Evolutionary conservation across 2,797 vertebrate genomes (phyloP), one percentile per base, ranked within the genome.

Genomic region (Gephyroberyx darwinii): DNA sequence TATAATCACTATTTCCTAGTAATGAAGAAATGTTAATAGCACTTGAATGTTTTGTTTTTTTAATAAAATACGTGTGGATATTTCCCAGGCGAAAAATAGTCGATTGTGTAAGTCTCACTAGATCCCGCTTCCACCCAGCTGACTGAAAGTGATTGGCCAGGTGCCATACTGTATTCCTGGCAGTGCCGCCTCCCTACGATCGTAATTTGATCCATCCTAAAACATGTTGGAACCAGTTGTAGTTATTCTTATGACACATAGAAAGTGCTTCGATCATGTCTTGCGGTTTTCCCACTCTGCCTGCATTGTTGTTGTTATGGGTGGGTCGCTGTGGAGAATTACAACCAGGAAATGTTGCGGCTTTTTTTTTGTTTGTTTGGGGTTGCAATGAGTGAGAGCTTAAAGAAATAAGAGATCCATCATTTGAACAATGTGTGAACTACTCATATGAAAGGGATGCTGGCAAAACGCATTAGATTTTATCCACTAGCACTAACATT

Each of bases 111-210:
- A 0, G 30, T 14, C 53, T 69, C 14, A 6, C 45, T 63, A 33
- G 30, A 68, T 55, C 9, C 48, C 1, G 26, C 57, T 75, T 63
- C 61, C 0, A 1, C 67, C 70, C 20, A 20, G 50, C 48, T 86
- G 30, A 85, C 87, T 80, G 86, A 85, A 91, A 90, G 74, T 57
- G 66, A 22, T 65, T 91, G 92, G 91, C 89, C 31, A 8, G 31
- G 51, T 35, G 83, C 91, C 88, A 91, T 5, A 8, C 31, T 22
- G 65, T 68, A 50, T 92, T 92, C 88, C 90, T 72, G 83, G 84
- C 62, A 92, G 85, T 50, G 72, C 82, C 66, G 33, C 88, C 87
- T 88, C 77, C 26, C 20, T 17, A 48, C 31, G 33, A 5, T 16
- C 64, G 87, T 89, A 87, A 91, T 77, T 62, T 65, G 84, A 90